Evolutionary conservation across 2,113 vertebrate species (phyloP), one percentile per base, ranked within the genome.

Genomic region (Percopsis transmontana): DNA sequence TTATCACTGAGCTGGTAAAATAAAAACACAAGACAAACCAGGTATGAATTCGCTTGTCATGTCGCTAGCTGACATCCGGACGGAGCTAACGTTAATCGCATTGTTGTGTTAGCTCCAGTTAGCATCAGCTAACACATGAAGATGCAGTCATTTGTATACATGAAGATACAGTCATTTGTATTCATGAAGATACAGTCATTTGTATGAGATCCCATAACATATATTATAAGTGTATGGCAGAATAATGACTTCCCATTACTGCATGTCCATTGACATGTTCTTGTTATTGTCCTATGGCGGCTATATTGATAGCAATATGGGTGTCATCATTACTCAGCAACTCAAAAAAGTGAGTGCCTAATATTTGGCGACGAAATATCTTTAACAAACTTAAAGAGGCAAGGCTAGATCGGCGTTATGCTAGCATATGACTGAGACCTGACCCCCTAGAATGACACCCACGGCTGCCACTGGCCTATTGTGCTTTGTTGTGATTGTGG

Each of bases 41-140:
- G 85, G 85, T 88, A 84, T 41, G 68, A 1, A 12, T 45, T n/a
- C 27, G 33, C 3, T 19, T 1, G 27, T 59, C 5, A 0, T 39
- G 24, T 19, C 19, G 16, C 2, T 0, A 23, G 8, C 16, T 6
- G 33, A 56, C 66, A 45, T 19, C 45, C 41, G 15, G 56, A 44
- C 52, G 39, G 19, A 52, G 19, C 50, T 12, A 21, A 52, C 19
- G 20, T 20, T 12, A 12, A 23, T 18, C 8, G 0, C 20, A 23
- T 52, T 23, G 50, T 52, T 13, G 16, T 18, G 40, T 19, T 50
- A 27, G 19, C 54, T 52, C 14, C 2, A 15, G 13, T 27, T 76
- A 61, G 61, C 14, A 18, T 39, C 0, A 59, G 21, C 38, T 33
- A 1, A 8, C 0, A 5, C 45, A 48, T 3, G n/a, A 48, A 15